phyloP scores from a whole-genome alignment of 1,140 invertebrate genomes.

The Drosophila arawakana region DNA sequence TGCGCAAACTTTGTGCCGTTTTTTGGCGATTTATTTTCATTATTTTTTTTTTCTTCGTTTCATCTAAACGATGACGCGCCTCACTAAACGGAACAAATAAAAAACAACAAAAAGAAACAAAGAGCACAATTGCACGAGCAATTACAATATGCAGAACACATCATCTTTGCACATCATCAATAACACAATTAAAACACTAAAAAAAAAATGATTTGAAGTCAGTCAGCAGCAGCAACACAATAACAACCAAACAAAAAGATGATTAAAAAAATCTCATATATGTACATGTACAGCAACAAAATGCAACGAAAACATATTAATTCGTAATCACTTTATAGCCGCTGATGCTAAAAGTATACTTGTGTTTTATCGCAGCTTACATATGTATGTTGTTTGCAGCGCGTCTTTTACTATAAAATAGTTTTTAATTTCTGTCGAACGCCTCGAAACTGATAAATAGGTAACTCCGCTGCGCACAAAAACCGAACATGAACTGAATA shows the following conservation, averaged over 20 bases:
- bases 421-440: constrained; percentile 42
- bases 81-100: constrained; percentile 32
- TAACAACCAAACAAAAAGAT: constrained; percentile 27
- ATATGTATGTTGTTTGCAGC: constrained; percentile 27
- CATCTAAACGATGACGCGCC: constrained; percentile 29
- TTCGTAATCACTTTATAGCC: constrained; percentile 67
- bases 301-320: constrained; percentile 50
- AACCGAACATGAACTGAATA: constrained; percentile 47
- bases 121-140: constrained; percentile 11
- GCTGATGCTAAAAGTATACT: constrained; percentile 16
- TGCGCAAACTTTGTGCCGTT: constrained; percentile 37
- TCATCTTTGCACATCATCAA: constrained; percentile 23
- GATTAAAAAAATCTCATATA: constrained; percentile 26
- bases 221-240: constrained; percentile 13
- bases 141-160: constrained; percentile 15
- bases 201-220: constrained; percentile 9
- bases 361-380: constrained; percentile 30
- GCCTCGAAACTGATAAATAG: constrained; percentile 23
- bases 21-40: constrained; percentile 31
- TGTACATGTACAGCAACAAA: constrained; percentile 10
- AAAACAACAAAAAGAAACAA: constrained; percentile 14
- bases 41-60: not conserved
- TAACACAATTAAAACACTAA: constrained; percentile 4
- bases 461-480: constrained; percentile 45
- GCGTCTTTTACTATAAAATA: constrained; percentile 39